phyloP scores from a whole-genome alignment of 2,888 invertebrate genomes.

The Eretmocerus hayati region DNA sequence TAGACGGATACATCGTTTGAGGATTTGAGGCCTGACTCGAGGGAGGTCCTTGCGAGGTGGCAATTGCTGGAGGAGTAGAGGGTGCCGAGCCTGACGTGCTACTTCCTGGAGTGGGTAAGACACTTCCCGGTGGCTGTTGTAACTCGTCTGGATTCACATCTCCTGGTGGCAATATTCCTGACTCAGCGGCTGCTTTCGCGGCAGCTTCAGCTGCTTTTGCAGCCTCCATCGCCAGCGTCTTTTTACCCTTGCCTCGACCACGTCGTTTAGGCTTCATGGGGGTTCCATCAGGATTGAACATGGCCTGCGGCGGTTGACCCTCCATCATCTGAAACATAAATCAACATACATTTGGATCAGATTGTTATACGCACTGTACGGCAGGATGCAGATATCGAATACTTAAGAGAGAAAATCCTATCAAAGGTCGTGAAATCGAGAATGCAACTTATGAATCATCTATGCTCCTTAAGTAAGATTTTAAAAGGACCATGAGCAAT shows the following conservation, averaged over 20 bases:
- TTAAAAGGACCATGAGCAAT: no score
- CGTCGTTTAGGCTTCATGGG: conserved; percentile 42
- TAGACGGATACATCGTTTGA: conserved; percentile 38
- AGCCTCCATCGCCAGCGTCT: conserved; percentile 43
- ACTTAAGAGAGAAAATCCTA: no score
- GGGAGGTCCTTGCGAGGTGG: conserved; percentile 34
- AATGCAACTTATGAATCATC: no score
- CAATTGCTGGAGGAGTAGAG: conserved; percentile 38
- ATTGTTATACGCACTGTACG: neutral
- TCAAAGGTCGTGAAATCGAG: no score
- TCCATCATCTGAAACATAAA: conserved; percentile 34
- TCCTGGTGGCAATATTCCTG: conserved; percentile 26
- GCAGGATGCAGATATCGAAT: no score
- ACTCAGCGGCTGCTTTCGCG: conserved; percentile 44
- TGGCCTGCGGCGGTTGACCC: conserved; percentile 30
- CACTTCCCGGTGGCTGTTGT: conserved; percentile 22
- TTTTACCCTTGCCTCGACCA: conserved; percentile 45
- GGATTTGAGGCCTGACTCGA: conserved; percentile 31
- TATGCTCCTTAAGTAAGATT: no score
- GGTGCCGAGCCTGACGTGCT: conserved; percentile 45
- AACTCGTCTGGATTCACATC: conserved; percentile 38
- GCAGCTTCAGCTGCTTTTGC: conserved; percentile 51
- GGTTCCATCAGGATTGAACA: conserved; percentile 38
- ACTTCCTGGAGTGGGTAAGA: conserved; percentile 41
- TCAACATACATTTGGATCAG: neutral